A percentile compares a stretch with the other conserved stretches of the same genome.
Evolutionary conservation across 1,140 invertebrate genomes (phyloP).

Genomic region (Procambarus virginalis): DNA sequence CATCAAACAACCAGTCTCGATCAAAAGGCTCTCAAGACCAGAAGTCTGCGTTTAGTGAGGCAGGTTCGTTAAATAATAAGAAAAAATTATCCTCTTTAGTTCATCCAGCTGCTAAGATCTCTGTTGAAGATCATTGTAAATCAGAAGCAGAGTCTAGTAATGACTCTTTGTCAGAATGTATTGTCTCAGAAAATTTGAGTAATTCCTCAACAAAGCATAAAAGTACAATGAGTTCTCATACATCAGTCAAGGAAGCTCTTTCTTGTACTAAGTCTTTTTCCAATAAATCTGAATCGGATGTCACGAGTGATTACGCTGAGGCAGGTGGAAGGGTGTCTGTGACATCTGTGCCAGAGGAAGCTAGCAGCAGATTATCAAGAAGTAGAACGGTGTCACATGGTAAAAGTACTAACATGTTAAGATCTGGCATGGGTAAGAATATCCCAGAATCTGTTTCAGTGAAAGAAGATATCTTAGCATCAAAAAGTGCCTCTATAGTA

Average conservation of each 20-base stretch:
- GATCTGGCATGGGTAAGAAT: background rate
- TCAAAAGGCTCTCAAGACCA: background rate
- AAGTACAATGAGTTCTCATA: background rate
- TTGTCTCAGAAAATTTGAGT: background rate
- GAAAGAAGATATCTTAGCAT: background rate
- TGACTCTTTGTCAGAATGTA: slow-evolving; percentile 7
- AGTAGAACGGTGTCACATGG: background rate
- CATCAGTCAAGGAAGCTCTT: background rate
- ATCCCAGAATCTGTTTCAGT: slow-evolving; percentile 5
- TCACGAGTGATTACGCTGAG: background rate
- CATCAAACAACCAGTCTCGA: slow-evolving; percentile 1
- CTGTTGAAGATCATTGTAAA: background rate
- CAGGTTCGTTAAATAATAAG: background rate
- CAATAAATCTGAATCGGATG: background rate
- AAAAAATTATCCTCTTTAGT: slow-evolving; percentile 25
- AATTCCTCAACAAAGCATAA: background rate
- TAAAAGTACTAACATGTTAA: background rate
- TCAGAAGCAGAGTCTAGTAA: slow-evolving; percentile 9
- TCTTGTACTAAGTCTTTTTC: background rate
- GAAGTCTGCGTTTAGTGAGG: background rate
- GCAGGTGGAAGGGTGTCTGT: background rate
- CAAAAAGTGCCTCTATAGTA: background rate
- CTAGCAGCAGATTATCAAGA: background rate
- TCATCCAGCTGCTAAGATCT: background rate
- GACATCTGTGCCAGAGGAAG: slow-evolving; percentile 5